A percentile compares a stretch with the other conserved stretches of the same genome.
Conservation (phyloP, 2,888 invertebrate genomes). For the Eupithecia exiguata region DNA sequence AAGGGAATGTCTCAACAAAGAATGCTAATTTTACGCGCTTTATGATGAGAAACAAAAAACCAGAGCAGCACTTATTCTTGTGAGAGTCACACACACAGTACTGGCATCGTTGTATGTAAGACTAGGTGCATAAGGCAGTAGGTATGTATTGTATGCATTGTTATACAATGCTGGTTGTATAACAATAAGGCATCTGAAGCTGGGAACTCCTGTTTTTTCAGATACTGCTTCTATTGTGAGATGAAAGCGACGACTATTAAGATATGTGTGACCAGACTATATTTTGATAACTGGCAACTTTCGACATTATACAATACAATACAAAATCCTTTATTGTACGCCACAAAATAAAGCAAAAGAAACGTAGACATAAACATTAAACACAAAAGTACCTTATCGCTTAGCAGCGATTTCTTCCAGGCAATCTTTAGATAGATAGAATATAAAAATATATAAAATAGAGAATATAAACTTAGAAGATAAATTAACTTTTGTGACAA, state of each 20-base stretch:
- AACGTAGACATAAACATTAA: too few relatives aligned
- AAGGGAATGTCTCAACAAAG: background rate
- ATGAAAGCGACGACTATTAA: background rate
- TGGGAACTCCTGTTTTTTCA: background rate
- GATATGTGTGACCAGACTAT: background rate
- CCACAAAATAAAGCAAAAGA: too few relatives aligned
- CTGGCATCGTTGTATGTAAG: background rate
- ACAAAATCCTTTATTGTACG: too few relatives aligned
- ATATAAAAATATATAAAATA: too few relatives aligned
- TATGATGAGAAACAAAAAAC: constrained; percentile 6
- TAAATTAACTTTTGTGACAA: too few relatives aligned
- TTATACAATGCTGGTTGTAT: constrained; percentile 2
- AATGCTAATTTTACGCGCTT: constrained; percentile 6
- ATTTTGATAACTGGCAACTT: background rate
- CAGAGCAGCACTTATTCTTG: background rate
- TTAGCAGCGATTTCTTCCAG: too few relatives aligned
- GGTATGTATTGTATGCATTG: background rate
- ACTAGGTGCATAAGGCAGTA: background rate
- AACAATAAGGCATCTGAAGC: constrained; percentile 2
- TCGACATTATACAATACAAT: too few relatives aligned
- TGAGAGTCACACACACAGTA: background rate
- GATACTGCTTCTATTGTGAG: background rate
- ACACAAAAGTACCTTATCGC: too few relatives aligned
- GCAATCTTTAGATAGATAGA: too few relatives aligned
- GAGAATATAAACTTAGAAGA: too few relatives aligned